Base-by-base conservation (phyloP, 2,797 vertebrate species). In the Urocyon cinereoargenteus region DNA sequence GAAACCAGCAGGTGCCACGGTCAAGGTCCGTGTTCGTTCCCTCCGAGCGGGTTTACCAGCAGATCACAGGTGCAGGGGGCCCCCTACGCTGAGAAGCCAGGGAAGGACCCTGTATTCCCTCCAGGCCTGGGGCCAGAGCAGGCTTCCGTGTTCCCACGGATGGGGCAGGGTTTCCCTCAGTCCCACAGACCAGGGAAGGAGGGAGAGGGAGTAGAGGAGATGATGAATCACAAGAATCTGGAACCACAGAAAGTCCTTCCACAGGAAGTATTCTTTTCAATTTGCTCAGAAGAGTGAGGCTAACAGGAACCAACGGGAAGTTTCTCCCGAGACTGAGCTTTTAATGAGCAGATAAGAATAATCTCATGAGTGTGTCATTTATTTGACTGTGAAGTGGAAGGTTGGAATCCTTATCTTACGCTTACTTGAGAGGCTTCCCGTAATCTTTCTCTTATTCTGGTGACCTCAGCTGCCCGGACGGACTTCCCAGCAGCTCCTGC, bases 341-440 rank as follows among this genome's bases (percentile, higher is more conserved):
- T 91, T 34, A 86, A 28, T 1, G 45, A 59, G 59, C 61, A 95
- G 95, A 96, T 96, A 97, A 96, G 95, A 92, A 83, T 77, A 95
- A 97, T 96, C 95, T 86, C 86, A 59, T 94, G 64, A 90, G 55
- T n/a, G 2, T 82, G 95, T 77, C 96, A 87, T 87, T 95, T 72
- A 81, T 90, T 91, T 85, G 84, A 86, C 13, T 22, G 79, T 16
- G 5, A 81, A 87, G 24, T 40, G 61, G 86, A 91, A 96, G 95
- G 87, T n/a, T n/a, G 28, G 96, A 84, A 40, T 10, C 15, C 87
- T 97, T 97, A 96, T 92, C 84, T 96, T 15, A 59, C 13, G 21
- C 66, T 79, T 49, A 84, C 75, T 90, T 51, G 70, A 51, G 70
- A 83, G 78, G 62, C 78, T 94, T 59, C 61, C 66, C 34, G 73